Conservation (phyloP, 2,113 vertebrate genomes). For the Sardina pilchardus region DNA sequence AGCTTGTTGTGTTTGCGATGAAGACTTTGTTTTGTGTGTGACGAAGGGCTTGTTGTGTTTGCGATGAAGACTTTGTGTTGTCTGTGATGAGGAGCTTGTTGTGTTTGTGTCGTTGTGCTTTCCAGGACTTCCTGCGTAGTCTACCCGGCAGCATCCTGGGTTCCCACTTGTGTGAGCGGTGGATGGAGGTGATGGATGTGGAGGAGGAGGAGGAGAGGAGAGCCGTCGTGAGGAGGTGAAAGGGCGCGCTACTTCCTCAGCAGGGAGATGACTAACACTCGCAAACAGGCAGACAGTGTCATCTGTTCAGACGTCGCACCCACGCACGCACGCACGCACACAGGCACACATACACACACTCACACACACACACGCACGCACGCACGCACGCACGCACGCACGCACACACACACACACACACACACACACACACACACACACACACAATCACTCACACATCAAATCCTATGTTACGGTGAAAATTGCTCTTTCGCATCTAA, state of each 20-base stretch:
- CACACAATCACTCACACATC: too few relatives aligned
- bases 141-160: slow-evolving; percentile 79
- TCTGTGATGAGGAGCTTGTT: slow-evolving; percentile 14
- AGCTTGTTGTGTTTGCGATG: too few relatives aligned
- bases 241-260: slow-evolving; percentile 22
- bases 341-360: too few relatives aligned
- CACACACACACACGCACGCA: not conserved
- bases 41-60: too few relatives aligned
- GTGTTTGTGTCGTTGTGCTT: slow-evolving; percentile 20
- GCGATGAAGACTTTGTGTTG: too few relatives aligned
- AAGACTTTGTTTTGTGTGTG: too few relatives aligned
- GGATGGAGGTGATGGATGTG: slow-evolving; percentile 76
- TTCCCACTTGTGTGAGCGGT: slow-evolving; percentile 75
- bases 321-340: not conserved
- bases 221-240: slow-evolving; percentile 69
- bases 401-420: too few relatives aligned
- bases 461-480: too few relatives aligned
- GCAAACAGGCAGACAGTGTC: not conserved
- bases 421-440: too few relatives aligned
- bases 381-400: too few relatives aligned
- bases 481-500: too few relatives aligned
- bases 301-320: not conserved
- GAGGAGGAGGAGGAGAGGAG: slow-evolving; percentile 64
- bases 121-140: slow-evolving; percentile 79
- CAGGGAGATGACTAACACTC: not conserved